These are phyloP conservation scores for Bibio marci DNA, from an alignment of 2,888 invertebrate species.

Conservation along the genomic window DNA sequence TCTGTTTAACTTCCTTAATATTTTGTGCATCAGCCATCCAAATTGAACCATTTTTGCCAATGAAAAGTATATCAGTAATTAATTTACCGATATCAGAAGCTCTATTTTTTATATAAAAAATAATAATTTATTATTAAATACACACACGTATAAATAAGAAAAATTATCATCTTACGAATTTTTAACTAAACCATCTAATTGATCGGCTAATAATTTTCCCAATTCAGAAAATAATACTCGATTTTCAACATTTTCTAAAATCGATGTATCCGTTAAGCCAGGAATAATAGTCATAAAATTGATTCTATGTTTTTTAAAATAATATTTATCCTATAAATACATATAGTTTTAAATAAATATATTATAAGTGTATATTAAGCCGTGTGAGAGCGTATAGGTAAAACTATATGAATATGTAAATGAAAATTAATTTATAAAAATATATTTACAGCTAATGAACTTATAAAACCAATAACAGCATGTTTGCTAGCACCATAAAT, in stretches of 20 bases:
- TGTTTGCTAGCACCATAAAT: constrained; percentile 15
- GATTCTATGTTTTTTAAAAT: constrained; percentile 8
- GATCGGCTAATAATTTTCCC: too few species aligned
- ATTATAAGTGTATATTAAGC: constrained; percentile 6
- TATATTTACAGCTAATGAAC: neutral
- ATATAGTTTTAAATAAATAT: neutral
- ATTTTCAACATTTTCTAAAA: neutral
- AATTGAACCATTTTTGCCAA: constrained; percentile 20
- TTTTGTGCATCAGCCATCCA: constrained; percentile 20
- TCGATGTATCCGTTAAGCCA: constrained; percentile 1
- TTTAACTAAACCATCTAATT: too few species aligned
- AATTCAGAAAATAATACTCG: neutral
- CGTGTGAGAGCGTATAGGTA: too few species aligned
- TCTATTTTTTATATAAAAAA: neutral
- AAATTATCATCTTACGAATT: too few species aligned
- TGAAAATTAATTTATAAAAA: constrained; percentile 12
- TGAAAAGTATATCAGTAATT: neutral
- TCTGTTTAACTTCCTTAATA: too few species aligned
- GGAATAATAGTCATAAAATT: constrained; percentile 3
- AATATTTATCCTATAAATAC: neutral
- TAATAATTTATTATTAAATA: too few species aligned
- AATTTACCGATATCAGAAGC: neutral
- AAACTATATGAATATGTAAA: too few species aligned
- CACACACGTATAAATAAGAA: too few species aligned
- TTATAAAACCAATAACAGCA: constrained; percentile 16